Conservation (phyloP, 2,797 vertebrate genomes). For the Danio tinwini region DNA sequence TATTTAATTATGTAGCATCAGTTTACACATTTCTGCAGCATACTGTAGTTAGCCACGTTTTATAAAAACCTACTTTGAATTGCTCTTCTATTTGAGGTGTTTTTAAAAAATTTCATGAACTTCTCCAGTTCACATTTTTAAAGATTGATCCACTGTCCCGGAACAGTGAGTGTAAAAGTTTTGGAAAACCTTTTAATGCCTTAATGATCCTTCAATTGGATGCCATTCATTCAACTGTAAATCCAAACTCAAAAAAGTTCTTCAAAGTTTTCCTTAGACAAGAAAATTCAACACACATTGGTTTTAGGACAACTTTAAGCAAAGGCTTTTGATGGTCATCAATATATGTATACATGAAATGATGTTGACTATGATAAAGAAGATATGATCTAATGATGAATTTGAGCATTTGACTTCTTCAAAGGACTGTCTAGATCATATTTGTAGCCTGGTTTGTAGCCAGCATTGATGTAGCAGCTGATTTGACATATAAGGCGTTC, state of each 20-base stretch:
- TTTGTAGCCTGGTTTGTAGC: background rate
- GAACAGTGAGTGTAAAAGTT: background rate
- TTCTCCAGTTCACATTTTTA: background rate
- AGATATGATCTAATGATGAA: too few relatives aligned
- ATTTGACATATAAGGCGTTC: conserved; percentile 7
- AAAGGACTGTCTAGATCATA: background rate
- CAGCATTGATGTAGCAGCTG: background rate
- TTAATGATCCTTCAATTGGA: background rate
- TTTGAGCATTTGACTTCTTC: background rate
- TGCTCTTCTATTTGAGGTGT: background rate
- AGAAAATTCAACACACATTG: too few relatives aligned
- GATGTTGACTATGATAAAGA: background rate
- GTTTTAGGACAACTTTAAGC: too few relatives aligned
- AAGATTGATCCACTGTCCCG: background rate
- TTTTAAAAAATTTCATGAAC: background rate
- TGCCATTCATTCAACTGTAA: too few relatives aligned
- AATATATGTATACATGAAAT: background rate
- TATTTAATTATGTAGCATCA: background rate
- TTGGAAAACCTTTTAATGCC: background rate
- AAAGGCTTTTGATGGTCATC: too few relatives aligned
- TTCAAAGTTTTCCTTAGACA: too few relatives aligned
- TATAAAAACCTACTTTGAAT: background rate
- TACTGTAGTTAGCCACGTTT: background rate
- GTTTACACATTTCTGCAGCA: background rate
- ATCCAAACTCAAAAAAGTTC: too few relatives aligned